phyloP scores from a whole-genome alignment of 2,888 invertebrate species.

The Chrysomela aeneicollis region DNA sequence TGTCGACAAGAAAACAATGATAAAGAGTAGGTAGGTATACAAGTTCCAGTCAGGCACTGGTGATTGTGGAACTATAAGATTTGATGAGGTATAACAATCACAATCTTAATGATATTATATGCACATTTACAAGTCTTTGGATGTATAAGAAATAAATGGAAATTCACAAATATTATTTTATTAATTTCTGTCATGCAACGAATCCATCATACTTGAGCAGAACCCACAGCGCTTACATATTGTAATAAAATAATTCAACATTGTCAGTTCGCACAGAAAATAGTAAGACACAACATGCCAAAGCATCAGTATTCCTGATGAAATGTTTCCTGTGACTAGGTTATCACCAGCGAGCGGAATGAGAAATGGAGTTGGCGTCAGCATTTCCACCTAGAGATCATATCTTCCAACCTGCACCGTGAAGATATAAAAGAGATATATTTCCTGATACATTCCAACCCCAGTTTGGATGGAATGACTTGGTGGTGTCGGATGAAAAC shows the following conservation, averaged over 20 bases:
- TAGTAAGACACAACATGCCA: background rate
- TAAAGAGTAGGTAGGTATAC: no score
- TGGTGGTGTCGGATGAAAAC: background rate
- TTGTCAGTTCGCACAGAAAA: background rate
- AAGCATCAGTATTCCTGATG: constrained; percentile 11
- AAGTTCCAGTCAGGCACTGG: no score
- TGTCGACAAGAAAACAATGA: no score
- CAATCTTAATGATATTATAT: no score
- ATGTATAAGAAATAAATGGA: no score
- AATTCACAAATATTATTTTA: no score
- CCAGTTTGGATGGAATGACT: constrained; percentile 10
- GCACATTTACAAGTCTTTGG: background rate
- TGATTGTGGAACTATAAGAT: no score
- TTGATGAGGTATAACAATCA: no score
- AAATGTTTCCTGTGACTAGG: constrained; percentile 11
- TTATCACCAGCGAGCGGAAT: constrained; percentile 9
- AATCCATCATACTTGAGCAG: background rate
- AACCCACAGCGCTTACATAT: background rate
- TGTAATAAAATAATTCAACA: constrained; percentile 5
- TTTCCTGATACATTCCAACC: constrained; percentile 8
- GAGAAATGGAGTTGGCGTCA: constrained; percentile 10
- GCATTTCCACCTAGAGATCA: constrained; percentile 14
- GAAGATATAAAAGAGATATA: background rate
- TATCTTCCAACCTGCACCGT: constrained; percentile 1
- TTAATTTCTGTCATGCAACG: no score